Percentiles rank a stretch among this genome's conserved stretches.
These are phyloP conservation scores for Calyptommatus sinebrachiatus DNA, from an alignment of 2,113 vertebrate genomes.

Conservation along the genomic window DNA sequence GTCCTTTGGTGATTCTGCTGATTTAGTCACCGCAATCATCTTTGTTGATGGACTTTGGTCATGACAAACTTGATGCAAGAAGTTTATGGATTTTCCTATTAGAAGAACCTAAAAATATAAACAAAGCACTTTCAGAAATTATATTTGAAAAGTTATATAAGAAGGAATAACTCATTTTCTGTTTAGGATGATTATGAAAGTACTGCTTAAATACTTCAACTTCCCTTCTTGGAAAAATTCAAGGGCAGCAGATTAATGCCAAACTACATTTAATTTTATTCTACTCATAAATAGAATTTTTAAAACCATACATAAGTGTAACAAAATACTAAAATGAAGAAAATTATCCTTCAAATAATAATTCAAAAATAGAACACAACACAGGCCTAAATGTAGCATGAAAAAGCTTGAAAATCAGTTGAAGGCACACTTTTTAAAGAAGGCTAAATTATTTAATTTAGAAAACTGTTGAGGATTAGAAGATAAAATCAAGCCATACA, in stretches of 20 bases:
- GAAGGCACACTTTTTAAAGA: not conserved
- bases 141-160: constrained; percentile 16
- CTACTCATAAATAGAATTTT: not conserved
- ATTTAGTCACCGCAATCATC: constrained; percentile 83
- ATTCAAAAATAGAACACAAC: not conserved
- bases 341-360: not conserved
- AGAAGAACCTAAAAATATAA: constrained; percentile 82
- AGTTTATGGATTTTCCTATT: constrained; percentile 98
- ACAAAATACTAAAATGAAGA: not conserved
- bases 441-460: not conserved
- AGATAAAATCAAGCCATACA: too few relatives aligned
- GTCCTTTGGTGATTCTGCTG: constrained; percentile 86
- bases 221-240: not conserved
- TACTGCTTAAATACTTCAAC: not conserved
- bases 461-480: too few relatives aligned
- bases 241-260: not conserved
- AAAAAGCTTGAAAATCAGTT: not conserved
- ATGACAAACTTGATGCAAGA: constrained; percentile 97
- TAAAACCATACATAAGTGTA: not conserved
- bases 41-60: constrained; percentile 89
- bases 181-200: not conserved
- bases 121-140: not conserved
- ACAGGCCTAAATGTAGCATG: not conserved
- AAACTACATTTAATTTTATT: not conserved
- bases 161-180: not conserved